phyloP scores from a whole-genome alignment of 2,113 vertebrate species.

The Brachyhypopomus gauderio region DNA sequence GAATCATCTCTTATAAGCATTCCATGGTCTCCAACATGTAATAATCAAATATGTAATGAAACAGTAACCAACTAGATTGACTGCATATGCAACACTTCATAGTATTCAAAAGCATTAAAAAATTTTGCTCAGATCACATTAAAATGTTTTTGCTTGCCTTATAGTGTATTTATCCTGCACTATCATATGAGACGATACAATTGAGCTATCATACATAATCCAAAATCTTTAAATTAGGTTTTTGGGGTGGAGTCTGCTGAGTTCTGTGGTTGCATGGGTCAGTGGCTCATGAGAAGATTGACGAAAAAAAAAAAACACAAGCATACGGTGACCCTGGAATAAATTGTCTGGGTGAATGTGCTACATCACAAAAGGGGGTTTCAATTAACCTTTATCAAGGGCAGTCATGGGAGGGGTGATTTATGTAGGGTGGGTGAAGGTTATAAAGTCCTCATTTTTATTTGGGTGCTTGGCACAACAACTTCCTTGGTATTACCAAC shows the following conservation, averaged over 20 bases:
- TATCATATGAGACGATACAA: neutral
- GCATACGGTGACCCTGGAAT: constrained; percentile 47
- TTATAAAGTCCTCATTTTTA: constrained; percentile 46
- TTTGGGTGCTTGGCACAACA: constrained; percentile 22
- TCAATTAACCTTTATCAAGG: constrained; percentile 63
- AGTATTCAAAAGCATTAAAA: too few relatives aligned
- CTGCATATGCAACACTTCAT: too few relatives aligned
- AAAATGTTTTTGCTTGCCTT: too few relatives aligned
- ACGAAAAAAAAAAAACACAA: constrained; percentile 9
- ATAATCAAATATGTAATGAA: too few relatives aligned
- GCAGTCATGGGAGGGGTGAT: constrained; percentile 35
- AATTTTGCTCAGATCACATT: too few relatives aligned
- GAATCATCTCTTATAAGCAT: too few relatives aligned
- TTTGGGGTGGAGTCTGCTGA: neutral
- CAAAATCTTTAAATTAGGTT: constrained; percentile 15
- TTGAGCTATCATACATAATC: neutral
- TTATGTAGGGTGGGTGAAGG: constrained; percentile 49
- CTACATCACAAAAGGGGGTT: constrained; percentile 50
- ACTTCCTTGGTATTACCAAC: constrained; percentile 38
- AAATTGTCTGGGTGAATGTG: constrained; percentile 48
- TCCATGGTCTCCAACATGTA: too few relatives aligned
- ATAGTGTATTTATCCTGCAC: too few relatives aligned
- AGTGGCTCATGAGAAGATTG: constrained; percentile 46
- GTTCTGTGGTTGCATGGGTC: constrained; percentile 8
- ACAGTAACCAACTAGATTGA: too few relatives aligned